Base-by-base conservation (phyloP, 2,888 invertebrate genomes). In the Ischnus inquisitorius region DNA sequence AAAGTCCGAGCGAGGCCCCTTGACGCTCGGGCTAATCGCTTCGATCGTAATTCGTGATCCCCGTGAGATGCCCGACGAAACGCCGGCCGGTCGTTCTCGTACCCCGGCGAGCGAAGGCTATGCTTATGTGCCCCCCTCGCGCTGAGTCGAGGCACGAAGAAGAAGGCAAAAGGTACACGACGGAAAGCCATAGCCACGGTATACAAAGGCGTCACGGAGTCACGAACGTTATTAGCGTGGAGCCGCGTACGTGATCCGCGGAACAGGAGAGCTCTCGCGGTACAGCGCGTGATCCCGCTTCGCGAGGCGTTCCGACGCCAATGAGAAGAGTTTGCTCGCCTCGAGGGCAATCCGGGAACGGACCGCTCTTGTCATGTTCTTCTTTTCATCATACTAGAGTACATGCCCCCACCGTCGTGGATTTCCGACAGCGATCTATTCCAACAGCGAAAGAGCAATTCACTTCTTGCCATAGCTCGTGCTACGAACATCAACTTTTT, bases 211-310 rank as follows among this genome's bases (percentile, higher is more conserved):
- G 76, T 86, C 87, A 79, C 86, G 86, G 83, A 89, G 86, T 89
- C 88, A 89, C 88, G 89, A 87, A 85, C 79, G 79, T 83, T 86
- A 88, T 89, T 89, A 87, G 82, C 87, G 78, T 34, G 85, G 65
- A 54, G 85, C 68, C 80, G 76, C 67, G 75, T 54, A 80, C 84
- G 69, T 85, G 83, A 86, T 86, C 81, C 81, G 65, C 62, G 77
- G 67, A 39, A 46, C 67, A 25, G 43, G 43, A 46, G 65, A 65
- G 48, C 39, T 2, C 43, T 22, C 41, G 39, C 54, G 41, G 19
- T 6, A 60, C 22, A 16, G 46, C 51, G 28, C 65, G 60, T 41
- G 67, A 77, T 81, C 82, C 67, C 78, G 51, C 68, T 72, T 68
- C 68, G 72, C 51, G 60, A 57, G 28, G 72, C 64, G 68, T 79